These are phyloP conservation scores for Thyatira batis DNA, from an alignment of 2,888 invertebrate genomes.

Conservation along the genomic window DNA sequence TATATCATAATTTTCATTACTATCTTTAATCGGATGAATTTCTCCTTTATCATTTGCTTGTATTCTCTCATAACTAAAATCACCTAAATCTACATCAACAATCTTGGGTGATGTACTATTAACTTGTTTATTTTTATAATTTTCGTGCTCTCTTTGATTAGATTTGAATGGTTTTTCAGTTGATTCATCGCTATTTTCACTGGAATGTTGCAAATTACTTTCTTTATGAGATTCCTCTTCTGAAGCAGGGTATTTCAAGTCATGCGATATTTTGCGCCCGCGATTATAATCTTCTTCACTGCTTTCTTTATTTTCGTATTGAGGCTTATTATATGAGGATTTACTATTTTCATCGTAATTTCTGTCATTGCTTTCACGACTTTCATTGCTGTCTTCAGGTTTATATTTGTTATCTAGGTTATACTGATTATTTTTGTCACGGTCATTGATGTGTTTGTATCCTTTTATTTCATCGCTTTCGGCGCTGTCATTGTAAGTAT, in stretches of 20 bases:
- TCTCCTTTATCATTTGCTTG: constrained; percentile 48
- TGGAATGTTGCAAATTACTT: constrained; percentile 6
- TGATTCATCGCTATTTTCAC: constrained; percentile 27
- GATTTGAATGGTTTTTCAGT: constrained; percentile 14
- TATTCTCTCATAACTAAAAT: constrained; percentile 58
- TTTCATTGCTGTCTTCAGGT: constrained; percentile 7
- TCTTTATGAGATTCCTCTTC: neutral
- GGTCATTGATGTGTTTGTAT: constrained; percentile 10
- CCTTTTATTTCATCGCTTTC: constrained; percentile 30
- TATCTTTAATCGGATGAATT: constrained; percentile 41
- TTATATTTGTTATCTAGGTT: constrained; percentile 12
- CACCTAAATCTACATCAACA: constrained; percentile 53
- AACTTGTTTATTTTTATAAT: constrained; percentile 7
- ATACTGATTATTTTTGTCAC: neutral
- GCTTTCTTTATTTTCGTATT: constrained; percentile 5
- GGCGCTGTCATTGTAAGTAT: constrained; percentile 18
- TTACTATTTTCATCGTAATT: constrained; percentile 5
- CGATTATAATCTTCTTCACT: constrained; percentile 5
- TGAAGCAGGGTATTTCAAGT: constrained; percentile 1
- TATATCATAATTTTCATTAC: constrained; percentile 30
- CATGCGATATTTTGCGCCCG: constrained; percentile 4
- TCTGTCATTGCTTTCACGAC: constrained; percentile 24
- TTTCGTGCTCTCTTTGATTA: neutral
- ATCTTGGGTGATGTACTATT: constrained; percentile 24
- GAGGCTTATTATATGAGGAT: neutral